Conservation (phyloP, 2,797 vertebrate genomes). For the Gadopsis marmoratus region DNA sequence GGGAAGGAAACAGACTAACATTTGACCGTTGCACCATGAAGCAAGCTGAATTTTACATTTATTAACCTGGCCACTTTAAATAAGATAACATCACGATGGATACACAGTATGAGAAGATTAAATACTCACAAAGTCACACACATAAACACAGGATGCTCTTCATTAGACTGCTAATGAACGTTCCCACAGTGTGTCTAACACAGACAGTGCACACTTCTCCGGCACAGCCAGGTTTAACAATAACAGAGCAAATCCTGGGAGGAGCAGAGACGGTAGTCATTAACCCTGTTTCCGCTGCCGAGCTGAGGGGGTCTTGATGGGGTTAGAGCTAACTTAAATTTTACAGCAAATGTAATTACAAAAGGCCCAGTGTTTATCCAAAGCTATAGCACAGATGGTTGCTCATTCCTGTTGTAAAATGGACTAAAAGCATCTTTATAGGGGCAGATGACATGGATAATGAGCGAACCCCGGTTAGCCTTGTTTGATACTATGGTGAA, state of each 20-base stretch:
- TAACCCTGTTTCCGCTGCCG: conserved; percentile 33
- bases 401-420: conserved; percentile 7
- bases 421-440: conserved; percentile 12
- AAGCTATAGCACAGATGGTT: conserved; percentile 27
- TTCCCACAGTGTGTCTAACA: conserved; percentile 32
- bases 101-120: not conserved
- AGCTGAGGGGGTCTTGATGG: conserved; percentile 16
- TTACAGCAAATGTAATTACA: conserved; percentile 43
- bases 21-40: conserved; percentile 11
- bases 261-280: conserved; percentile 32
- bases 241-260: conserved; percentile 30
- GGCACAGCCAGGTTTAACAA: conserved; percentile 40
- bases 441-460: not conserved
- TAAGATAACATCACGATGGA: conserved; percentile 9
- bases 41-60: not conserved
- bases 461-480: not conserved
- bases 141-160: conserved; percentile 47
- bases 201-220: conserved; percentile 11
- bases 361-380: conserved; percentile 17
- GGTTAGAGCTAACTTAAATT: conserved; percentile 9
- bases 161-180: conserved; percentile 37
- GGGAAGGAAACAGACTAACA: not conserved
- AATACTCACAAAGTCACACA: conserved; percentile 7
- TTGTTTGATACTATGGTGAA: conserved; percentile 17
- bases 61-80: not conserved